Conservation (phyloP, 2,888 invertebrate species). For the Malthinus seriepunctatus region DNA sequence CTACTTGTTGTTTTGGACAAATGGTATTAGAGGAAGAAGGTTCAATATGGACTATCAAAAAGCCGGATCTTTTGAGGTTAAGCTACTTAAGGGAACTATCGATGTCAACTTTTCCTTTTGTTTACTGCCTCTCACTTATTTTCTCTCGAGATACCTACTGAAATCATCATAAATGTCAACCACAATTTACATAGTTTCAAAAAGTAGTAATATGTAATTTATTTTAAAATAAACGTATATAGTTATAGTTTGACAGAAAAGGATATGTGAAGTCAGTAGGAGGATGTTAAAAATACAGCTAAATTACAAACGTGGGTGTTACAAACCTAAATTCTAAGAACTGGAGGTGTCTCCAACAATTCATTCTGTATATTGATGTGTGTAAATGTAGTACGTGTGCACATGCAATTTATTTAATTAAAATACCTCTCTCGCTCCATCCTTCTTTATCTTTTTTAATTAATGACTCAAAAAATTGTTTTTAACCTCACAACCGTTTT, state of each 20-base stretch:
- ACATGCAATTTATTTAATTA: constrained; percentile 11
- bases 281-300: constrained; percentile 47
- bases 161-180: constrained; percentile 12
- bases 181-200: constrained; percentile 14
- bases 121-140: constrained; percentile 13
- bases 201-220: constrained; percentile 15
- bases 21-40: too few relatives aligned
- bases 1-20: too few relatives aligned
- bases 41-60: too few relatives aligned
- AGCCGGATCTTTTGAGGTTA: too few relatives aligned
- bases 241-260: constrained; percentile 24
- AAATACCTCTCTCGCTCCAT: neutral
- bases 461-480: too few relatives aligned
- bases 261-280: constrained; percentile 35
- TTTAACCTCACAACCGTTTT: too few relatives aligned
- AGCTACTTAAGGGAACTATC: too few relatives aligned
- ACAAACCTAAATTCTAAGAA: constrained; percentile 44
- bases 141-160: constrained; percentile 12
- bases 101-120: too few relatives aligned
- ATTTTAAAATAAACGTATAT: constrained; percentile 7
- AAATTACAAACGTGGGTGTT: constrained; percentile 42
- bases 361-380: constrained; percentile 32
- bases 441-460: neutral
- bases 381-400: constrained; percentile 12
- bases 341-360: constrained; percentile 38